These are phyloP conservation scores for Varanus komodoensis DNA, from an alignment of 2,113 vertebrate genomes.

Conservation along the genomic window DNA sequence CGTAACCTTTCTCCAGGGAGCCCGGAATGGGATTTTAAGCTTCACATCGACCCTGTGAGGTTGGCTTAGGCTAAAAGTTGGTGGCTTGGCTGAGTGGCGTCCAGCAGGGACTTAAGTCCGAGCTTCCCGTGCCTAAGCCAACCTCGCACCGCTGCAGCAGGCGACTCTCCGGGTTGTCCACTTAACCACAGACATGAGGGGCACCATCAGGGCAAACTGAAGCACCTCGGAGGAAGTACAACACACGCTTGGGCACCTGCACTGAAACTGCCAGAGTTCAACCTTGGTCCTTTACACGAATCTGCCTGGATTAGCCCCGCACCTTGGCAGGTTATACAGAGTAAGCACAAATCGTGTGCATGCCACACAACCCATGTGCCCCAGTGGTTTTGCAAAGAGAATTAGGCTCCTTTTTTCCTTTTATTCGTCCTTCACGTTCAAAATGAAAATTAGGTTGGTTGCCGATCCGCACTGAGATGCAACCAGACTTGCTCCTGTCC, in stretches of 20 bases:
- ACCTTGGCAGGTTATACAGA: background rate
- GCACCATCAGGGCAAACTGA: background rate
- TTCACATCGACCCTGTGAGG: background rate
- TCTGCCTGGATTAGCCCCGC: background rate
- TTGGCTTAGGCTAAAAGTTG: background rate
- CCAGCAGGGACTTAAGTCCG: background rate
- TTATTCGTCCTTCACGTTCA: conserved; percentile 57
- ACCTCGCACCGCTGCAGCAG: too few relatives aligned
- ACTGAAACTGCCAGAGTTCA: background rate
- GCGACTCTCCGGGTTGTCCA: background rate
- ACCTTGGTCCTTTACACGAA: background rate
- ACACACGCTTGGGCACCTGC: background rate
- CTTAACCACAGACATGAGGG: background rate
- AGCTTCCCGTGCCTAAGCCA: background rate
- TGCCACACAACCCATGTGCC: background rate
- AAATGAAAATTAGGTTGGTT: conserved; percentile 58
- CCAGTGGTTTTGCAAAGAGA: background rate
- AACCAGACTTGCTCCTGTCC: conserved; percentile 55
- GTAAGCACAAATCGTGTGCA: background rate
- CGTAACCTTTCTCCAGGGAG: too few relatives aligned
- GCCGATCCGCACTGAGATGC: background rate
- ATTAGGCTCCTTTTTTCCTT: background rate
- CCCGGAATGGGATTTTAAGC: background rate
- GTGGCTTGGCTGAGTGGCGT: background rate
- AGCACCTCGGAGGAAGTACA: background rate